These are phyloP conservation scores for Stenotaenia linearis DNA, from an alignment of 2,888 invertebrate species.

Conservation along the genomic window DNA sequence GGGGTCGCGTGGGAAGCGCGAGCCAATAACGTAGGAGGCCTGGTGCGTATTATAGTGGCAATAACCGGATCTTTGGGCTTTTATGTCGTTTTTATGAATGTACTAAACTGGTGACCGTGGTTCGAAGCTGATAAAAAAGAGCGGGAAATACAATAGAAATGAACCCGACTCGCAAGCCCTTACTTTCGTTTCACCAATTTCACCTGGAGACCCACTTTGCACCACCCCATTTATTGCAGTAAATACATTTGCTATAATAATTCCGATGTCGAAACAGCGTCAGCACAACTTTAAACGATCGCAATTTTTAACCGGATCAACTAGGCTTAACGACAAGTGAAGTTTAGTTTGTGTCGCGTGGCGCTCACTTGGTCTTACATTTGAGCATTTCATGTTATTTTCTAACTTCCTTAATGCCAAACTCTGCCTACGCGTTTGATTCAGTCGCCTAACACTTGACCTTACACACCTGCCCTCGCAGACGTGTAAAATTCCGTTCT, in stretches of 20 bases:
- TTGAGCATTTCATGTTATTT: not conserved
- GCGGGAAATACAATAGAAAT: conserved; percentile 18
- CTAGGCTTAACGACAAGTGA: not conserved
- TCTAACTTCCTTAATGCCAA: not conserved
- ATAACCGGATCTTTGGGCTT: conserved; percentile 22
- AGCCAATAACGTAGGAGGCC: conserved; percentile 19
- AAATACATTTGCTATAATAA: not conserved
- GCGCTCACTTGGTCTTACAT: not conserved
- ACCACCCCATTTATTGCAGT: not conserved
- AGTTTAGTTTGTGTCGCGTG: not conserved
- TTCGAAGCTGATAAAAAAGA: conserved; percentile 26
- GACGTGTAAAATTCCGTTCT: not conserved
- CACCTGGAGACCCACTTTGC: conserved; percentile 21
- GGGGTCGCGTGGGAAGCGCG: conserved; percentile 7
- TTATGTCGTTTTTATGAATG: conserved; percentile 26
- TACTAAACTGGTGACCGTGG: conserved; percentile 26
- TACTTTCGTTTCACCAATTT: not conserved
- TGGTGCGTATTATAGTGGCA: conserved; percentile 26
- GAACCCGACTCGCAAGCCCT: not conserved
- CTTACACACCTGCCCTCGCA: not conserved
- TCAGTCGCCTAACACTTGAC: not conserved
- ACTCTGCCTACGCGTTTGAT: not conserved
- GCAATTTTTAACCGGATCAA: not conserved
- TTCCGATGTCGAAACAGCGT: not conserved
- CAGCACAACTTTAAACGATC: not conserved